A percentile compares a stretch with the other conserved stretches of the same genome.
These are phyloP conservation scores for Zootoca vivipara DNA, from an alignment of 2,113 vertebrate species.

Conservation along the genomic window DNA sequence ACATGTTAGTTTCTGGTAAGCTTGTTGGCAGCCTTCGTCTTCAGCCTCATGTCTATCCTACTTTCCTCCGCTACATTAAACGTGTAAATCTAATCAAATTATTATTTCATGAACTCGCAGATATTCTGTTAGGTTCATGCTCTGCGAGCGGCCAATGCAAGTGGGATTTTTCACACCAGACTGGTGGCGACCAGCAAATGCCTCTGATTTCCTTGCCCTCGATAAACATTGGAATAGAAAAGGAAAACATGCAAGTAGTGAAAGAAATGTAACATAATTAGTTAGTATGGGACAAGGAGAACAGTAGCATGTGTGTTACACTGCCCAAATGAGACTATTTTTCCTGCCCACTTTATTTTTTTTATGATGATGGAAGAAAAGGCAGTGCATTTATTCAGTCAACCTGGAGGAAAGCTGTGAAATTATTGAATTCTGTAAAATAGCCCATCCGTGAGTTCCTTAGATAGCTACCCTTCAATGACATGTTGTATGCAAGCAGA, in stretches of 20 bases:
- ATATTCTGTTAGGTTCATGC: neutral
- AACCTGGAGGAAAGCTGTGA: neutral
- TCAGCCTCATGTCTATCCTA: neutral
- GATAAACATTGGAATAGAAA: neutral
- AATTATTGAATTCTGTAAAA: neutral
- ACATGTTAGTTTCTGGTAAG: constrained; percentile 16
- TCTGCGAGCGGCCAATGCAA: neutral
- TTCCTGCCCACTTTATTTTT: neutral
- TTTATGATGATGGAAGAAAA: neutral
- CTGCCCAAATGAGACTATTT: neutral
- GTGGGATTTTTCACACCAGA: constrained; percentile 20
- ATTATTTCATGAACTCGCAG: neutral
- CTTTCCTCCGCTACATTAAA: neutral
- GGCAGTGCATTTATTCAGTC: neutral
- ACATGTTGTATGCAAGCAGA: neutral
- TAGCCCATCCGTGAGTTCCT: neutral
- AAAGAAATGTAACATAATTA: neutral
- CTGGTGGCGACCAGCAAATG: neutral
- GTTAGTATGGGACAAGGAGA: neutral
- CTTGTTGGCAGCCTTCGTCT: neutral
- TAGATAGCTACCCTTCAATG: neutral
- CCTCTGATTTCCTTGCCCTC: neutral
- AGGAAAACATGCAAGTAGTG: neutral
- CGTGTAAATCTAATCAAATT: constrained; percentile 19
- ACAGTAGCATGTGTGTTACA: neutral